Base-by-base conservation (phyloP, 1,140 invertebrate genomes). In the Hydropsyche tenuis region DNA sequence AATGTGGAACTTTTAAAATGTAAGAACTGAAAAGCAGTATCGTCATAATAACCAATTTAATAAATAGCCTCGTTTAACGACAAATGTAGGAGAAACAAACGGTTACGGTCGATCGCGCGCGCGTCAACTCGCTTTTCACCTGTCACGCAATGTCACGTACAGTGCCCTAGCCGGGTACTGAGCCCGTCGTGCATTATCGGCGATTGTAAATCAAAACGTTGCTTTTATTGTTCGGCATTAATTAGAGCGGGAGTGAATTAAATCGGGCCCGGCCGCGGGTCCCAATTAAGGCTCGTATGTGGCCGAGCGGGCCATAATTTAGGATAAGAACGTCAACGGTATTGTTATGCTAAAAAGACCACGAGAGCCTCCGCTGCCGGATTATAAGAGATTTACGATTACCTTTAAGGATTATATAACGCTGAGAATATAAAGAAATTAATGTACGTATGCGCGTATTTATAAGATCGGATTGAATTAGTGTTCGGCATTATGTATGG, bases 381-480 rank as follows among this genome's bases (percentile, higher is more conserved):
- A 77, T 77, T 77, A 75, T 68, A 71, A 77, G 73, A 77, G 75
- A 77, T 77, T 77, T 77, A 77, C 73, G 63, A 69, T 70, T 70
- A 43, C 48, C 45, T 70, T 48, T 70, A 37, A 70, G 43, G 68
- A 70, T 70, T 70, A 56, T 70, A 56, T 70, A 70, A 70, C 68
- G 46, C 66, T n/a, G n/a, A n/a, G 45, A 20, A 53, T 43, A 27
- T 42, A 70, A 70, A 25, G 37, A 56, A 70, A 70, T 70, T 70
- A 70, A 46, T 70, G 48, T 51, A 48, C 22, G 18, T 14, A 65
- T n/a, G 63, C 1, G 30, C 14, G 30, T 30, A 43, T 43, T 7
- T 18, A 43, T 63, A 14, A 1, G 27, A 27, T 3, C 30, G 30
- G 37, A 65, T 65, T 42, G 63, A 42, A 46, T 42, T 42, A 46